Conservation (phyloP, 2,113 vertebrate genomes). For the Bufo gargarizans region DNA sequence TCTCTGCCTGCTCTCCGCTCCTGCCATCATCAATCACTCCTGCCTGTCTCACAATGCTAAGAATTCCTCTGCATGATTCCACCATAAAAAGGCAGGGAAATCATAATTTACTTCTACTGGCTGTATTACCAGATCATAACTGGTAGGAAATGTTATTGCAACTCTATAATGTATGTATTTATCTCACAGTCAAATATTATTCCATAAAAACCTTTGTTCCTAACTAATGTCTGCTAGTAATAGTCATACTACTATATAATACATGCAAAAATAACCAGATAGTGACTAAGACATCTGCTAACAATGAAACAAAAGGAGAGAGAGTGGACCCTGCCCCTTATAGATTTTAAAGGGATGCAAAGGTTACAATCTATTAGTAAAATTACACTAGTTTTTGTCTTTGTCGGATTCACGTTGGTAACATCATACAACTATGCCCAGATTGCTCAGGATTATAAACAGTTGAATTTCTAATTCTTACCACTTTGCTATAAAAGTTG, state of each 20-base stretch:
- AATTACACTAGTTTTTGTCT: background rate
- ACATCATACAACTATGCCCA: background rate
- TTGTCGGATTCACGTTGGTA: background rate
- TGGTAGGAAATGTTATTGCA: background rate
- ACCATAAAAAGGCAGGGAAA: slow-evolving; percentile 10
- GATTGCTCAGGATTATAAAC: background rate
- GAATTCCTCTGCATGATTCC: slow-evolving; percentile 1
- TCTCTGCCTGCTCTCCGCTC: background rate
- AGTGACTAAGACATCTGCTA: background rate
- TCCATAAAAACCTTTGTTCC: background rate
- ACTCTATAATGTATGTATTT: background rate
- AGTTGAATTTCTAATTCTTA: background rate
- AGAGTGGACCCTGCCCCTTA: background rate
- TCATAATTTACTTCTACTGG: background rate
- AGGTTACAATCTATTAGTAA: background rate
- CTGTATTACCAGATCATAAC: background rate
- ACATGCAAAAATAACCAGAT: background rate
- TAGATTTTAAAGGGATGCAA: background rate
- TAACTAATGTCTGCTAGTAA: background rate
- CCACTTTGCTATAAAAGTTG: slow-evolving; percentile 1
- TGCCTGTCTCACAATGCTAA: slow-evolving; percentile 6
- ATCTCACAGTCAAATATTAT: background rate
- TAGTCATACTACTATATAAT: background rate
- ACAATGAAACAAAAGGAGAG: background rate
- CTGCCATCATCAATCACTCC: background rate